Evolutionary conservation across 1,140 invertebrate genomes (phyloP).

Genomic region (Drosophila carrolli): DNA sequence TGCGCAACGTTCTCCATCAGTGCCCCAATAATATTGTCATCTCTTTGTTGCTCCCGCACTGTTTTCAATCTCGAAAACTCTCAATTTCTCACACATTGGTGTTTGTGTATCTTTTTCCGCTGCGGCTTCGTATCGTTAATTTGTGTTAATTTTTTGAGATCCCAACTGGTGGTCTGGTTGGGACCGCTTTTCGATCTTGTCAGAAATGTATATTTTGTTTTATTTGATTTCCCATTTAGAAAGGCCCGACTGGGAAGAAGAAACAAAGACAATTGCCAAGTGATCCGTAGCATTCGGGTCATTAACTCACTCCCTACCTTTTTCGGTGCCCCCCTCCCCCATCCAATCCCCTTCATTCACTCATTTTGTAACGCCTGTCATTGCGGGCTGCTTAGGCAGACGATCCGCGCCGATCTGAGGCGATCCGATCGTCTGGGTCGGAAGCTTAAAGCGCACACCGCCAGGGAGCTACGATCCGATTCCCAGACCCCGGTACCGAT

Average conservation of each 20-base stretch:
- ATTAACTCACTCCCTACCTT: conserved; percentile 63
- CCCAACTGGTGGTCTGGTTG: conserved; percentile 54
- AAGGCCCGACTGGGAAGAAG: conserved; percentile 32
- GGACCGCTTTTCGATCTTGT: conserved; percentile 29
- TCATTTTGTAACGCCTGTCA: conserved; percentile 79
- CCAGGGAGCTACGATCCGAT: conserved; percentile 17
- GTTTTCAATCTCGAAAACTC: conserved; percentile 34
- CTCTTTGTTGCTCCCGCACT: conserved; percentile 28
- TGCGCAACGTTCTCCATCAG: conserved; percentile 21
- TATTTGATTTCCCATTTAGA: conserved; percentile 81
- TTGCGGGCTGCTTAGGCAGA: conserved; percentile 76
- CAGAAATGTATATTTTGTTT: conserved; percentile 50
- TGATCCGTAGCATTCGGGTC: conserved; percentile 71
- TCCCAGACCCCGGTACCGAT: conserved; percentile 10
- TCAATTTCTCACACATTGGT: conserved; percentile 39
- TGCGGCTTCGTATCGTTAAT: conserved; percentile 60
- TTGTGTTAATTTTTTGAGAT: conserved; percentile 79
- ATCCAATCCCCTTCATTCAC: conserved; percentile 2
- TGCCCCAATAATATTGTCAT: conserved; percentile 18
- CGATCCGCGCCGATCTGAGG: conserved; percentile 42
- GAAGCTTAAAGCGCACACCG: conserved; percentile 61
- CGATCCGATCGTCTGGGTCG: conserved; percentile 34
- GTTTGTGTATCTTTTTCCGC: conserved; percentile 36
- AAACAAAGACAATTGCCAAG: conserved; percentile 73
- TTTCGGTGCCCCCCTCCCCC: not conserved